phyloP scores from a whole-genome alignment of 2,888 invertebrate genomes.

The Smittia sp. region DNA sequence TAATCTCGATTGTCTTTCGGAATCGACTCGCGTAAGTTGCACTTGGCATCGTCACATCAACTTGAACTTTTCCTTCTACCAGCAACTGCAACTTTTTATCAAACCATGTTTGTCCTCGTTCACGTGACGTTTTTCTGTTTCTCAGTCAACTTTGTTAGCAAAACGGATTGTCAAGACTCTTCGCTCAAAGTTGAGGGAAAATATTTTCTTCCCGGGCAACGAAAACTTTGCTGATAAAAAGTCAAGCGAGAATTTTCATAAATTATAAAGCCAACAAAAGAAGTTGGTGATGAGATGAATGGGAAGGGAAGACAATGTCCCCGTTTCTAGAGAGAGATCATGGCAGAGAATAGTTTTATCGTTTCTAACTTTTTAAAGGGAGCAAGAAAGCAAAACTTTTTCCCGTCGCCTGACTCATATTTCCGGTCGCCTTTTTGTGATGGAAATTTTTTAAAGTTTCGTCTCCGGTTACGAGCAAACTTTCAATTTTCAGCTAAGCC shows the following conservation, averaged over 20 bases:
- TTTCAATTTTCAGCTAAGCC: no score
- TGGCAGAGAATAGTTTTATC: slow-evolving; percentile 27
- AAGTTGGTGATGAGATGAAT: slow-evolving; percentile 16
- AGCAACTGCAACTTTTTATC: background rate
- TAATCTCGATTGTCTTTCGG: no score
- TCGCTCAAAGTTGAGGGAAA: no score
- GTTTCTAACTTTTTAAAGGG: slow-evolving; percentile 32
- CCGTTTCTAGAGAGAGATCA: background rate
- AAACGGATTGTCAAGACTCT: no score
- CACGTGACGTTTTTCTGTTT: background rate
- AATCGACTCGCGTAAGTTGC: no score
- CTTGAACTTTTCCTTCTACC: background rate
- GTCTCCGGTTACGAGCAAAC: no score
- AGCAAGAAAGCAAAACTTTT: background rate
- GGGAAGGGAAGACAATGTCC: background rate
- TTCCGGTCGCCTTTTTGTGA: background rate
- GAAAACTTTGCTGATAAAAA: slow-evolving; percentile 7
- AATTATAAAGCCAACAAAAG: slow-evolving; percentile 32
- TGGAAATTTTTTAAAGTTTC: background rate
- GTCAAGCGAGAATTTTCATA: slow-evolving; percentile 11
- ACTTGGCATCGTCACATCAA: no score
- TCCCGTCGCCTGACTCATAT: background rate
- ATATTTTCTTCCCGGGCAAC: background rate
- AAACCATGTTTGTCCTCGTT: background rate
- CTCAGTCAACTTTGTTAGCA: no score